Evolutionary conservation across 1,140 invertebrate species (phyloP), one percentile per base, ranked within the genome.

Genomic region (Heterodera carotae): DNA sequence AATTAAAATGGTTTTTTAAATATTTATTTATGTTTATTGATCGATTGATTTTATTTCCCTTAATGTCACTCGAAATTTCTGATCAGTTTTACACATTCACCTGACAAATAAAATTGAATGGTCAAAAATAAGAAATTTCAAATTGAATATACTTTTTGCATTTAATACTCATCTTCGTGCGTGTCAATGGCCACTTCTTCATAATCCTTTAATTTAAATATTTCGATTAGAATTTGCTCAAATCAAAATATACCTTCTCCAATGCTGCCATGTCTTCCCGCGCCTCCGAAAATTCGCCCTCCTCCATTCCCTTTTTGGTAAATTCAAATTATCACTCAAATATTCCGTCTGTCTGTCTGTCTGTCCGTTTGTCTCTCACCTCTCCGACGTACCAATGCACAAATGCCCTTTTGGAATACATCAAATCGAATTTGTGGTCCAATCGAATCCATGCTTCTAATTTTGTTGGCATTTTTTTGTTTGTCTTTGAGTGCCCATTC

Each of bases 351-450:
- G 39, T 6, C 12, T 43, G 6, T 43, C 6, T 12, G 6, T 31
- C n/a, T 25, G 2, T 66, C 6, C 62, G 29, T 12, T 62, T 12
- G 60, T 25, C n/a, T n/a, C 62, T 34, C 62, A 66, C 62, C 77
- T 78, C 66, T 36, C 75, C 71, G 43, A 79, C 77, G 62, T 76
- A 76, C 93, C 93, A 94, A 86, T 94, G 93, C 29, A 93, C 92
- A 85, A 93, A 94, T 64, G 93, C 93, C 80, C 92, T 90, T 90
- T 93, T 94, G 31, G 90, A 88, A 79, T 91, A 92, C 92, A 93
- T 92, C n/a, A 92, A 78, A 75, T 91, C 91, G 85, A 92, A 93
- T 77, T 87, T 88, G 77, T 88, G 82, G 75, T 88, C 83, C 1
- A 93, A 84, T 62, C 92, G 90, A 59, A 92, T 73, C 84, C 84